These are phyloP conservation scores for Chloroceryle aenea DNA, from an alignment of 2,113 vertebrate species.

Conservation along the genomic window DNA sequence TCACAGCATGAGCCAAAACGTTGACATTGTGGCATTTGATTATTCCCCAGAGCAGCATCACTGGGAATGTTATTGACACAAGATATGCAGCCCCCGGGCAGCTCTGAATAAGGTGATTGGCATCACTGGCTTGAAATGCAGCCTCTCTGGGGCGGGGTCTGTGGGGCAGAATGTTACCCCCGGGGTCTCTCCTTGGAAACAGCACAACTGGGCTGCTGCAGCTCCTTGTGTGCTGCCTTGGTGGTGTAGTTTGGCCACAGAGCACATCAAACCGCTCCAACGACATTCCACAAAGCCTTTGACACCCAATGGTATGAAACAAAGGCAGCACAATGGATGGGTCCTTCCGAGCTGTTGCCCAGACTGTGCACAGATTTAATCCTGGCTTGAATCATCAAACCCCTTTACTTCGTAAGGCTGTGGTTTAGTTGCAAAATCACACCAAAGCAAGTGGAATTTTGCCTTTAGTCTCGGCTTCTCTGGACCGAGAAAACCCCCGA, in stretches of 20 bases:
- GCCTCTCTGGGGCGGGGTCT: not conserved
- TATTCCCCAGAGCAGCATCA: not conserved
- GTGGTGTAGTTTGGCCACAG: not conserved
- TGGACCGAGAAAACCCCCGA: not conserved
- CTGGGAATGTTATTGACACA: slow-evolving; percentile 20
- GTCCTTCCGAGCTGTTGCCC: not conserved
- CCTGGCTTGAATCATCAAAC: not conserved
- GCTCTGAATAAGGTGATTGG: not conserved
- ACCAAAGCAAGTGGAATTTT: not conserved
- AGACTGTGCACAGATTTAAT: not conserved
- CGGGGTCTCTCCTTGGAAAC: not conserved
- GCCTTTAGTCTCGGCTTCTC: not conserved
- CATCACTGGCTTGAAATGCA: not conserved
- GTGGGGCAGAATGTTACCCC: not conserved
- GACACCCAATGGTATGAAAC: not conserved
- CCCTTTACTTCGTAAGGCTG: not conserved
- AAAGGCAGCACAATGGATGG: not conserved
- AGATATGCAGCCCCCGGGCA: not conserved
- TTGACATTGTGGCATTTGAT: not conserved
- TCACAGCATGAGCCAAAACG: slow-evolving; percentile 3
- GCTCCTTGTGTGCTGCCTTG: not conserved
- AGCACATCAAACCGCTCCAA: not conserved
- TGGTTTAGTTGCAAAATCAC: not conserved
- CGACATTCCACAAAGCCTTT: not conserved
- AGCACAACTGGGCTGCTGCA: not conserved